Conservation (phyloP, 2,113 vertebrate genomes). For the Empidonax alnorum region DNA sequence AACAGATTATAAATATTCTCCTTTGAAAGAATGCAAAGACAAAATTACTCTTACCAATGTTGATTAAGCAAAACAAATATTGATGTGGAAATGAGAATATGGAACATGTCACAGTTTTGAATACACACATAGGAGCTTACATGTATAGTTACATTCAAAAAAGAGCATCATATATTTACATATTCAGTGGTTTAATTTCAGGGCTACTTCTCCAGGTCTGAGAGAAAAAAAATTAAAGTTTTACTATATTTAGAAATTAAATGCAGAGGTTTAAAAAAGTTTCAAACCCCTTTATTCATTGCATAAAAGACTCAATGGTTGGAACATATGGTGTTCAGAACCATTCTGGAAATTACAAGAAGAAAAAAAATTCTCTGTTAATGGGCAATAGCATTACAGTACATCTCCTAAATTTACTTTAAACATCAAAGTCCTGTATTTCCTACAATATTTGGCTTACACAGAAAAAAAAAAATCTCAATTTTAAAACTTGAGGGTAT, state of each 20-base stretch:
- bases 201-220: neutral
- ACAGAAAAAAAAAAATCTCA: neutral
- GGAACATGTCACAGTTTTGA: neutral
- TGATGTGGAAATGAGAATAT: neutral
- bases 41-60: neutral
- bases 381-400: neutral
- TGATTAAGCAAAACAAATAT: neutral
- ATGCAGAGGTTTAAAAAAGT: neutral
- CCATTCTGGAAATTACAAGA: neutral
- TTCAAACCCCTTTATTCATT: neutral
- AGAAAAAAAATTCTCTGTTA: neutral
- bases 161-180: neutral
- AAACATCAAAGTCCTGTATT: neutral
- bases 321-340: neutral
- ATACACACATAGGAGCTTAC: neutral
- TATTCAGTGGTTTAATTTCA: neutral
- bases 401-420: neutral
- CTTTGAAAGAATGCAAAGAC: neutral
- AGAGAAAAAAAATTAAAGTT: neutral
- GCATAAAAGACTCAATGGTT: neutral
- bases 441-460: neutral
- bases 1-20: neutral
- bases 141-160: neutral
- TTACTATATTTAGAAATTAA: neutral
- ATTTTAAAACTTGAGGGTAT: neutral